Base-by-base conservation (phyloP, 2,797 vertebrate species). In the Falco berigora region DNA sequence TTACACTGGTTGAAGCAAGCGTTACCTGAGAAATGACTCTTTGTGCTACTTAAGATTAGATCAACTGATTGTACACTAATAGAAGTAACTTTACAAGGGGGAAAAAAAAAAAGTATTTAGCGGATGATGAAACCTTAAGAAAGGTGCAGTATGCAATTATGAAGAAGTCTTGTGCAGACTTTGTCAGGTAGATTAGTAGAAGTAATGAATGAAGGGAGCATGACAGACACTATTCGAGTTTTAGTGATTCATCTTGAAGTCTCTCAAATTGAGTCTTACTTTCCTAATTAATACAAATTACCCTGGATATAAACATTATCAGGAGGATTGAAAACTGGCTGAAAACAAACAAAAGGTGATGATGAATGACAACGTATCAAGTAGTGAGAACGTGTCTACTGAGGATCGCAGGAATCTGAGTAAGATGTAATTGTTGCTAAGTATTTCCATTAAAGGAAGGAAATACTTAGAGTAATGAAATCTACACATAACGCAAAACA, bases 1-100 rank as follows among this genome's bases (percentile, higher is more conserved):
- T 97, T 94, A 94, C 30, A 74, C 25, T 49, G 56, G 18, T 56
- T 92, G 94, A 92, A 93, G 80, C 36, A 84, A 92, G 74, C 0
- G 5, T 95, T 96, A 92, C 80, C 88, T 95, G 93, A 92, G 74
- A 94, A 86, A 89, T 87, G 8, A 77, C 80, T 96, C 80, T 34
- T 94, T 85, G 82, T 68, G 74, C 64, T 92, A 67, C 2, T 87
- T 94, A 95, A 93, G 77, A 87, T 50, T 92, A 87, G 46, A 89
- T 68, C 56, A 74, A 93, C n/a, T 16, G 25, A 58, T 44, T 58
- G 71, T 36, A 82, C 55, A 52, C 14, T 86, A 90, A 83, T 16
- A 84, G 62, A 95, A 86, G 42, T 62, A 80, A 91, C 86, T 91
- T 93, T 77, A 66, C 73, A 87, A n/a, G 36, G 38, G 40, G 40